Base-by-base conservation (phyloP, 37 sponge, comb jelly and placozoan species). In the Halisarca cf. caerulea region DNA sequence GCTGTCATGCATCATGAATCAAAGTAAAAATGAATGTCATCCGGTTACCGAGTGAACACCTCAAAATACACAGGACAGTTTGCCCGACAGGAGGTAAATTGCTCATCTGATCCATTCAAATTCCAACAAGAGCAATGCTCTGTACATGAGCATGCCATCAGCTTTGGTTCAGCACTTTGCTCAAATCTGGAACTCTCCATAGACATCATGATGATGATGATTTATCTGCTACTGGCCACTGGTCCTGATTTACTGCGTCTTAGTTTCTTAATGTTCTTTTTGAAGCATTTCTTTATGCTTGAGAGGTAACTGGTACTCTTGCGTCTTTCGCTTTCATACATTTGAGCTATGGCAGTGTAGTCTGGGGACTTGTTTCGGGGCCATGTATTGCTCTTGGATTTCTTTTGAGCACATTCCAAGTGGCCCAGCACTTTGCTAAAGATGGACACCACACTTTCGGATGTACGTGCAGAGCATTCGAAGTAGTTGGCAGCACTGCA, bases 401-500 rank as follows among this genome's bases (percentile, higher is more conserved):
- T 68, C 69, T 68, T 68, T 17, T 17, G 15, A 32, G 15, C 34
- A 34, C 34, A 32, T 28, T 68, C 69, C 69, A 74, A 74, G 24
- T 40, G 24, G 20, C 87, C 82, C 21, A 87, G 43, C 1, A 80
- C 84, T 4, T 78, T n/a, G 28, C 79, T 55, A 81, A 91, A 87
- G 23, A 91, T 24, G 4, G 20, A 32, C 25, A 80, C 81, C n/a
- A 91, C 85, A 14, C 73, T 83, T 18, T 86, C 86, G 0, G 84
- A 79, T 6, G 83, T 32, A 0, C 34, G 35, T 25, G 91, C 88
- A 4, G 91, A 91, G 69, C 91, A 91, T 40, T 87, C 88, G 4
- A 66, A 39, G 85, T 87, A 91, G 59, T 79, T 85, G 9, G 66
- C 69, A 37, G 91, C 91, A 11, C 91, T 85, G 59, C 81, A 74